Conservation (phyloP, 2,888 invertebrate genomes). For the Morpho helenor region DNA sequence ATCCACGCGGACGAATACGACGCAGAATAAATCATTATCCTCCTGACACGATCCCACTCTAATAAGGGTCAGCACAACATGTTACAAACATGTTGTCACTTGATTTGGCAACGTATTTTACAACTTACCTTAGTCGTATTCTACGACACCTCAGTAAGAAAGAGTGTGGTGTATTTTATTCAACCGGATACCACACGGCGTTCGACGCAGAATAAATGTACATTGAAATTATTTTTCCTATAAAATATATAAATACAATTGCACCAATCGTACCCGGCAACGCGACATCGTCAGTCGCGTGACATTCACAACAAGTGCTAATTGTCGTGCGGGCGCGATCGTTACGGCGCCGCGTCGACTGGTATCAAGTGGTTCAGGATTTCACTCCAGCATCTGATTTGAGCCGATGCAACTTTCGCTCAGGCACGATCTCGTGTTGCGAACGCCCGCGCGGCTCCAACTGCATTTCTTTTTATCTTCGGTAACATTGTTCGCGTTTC, state of each 20-base stretch:
- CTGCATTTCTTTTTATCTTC: constrained; percentile 39
- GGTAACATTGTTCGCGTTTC: constrained; percentile 35
- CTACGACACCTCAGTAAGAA: too few species aligned
- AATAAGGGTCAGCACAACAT: too few species aligned
- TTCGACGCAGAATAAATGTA: not conserved
- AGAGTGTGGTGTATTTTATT: too few species aligned
- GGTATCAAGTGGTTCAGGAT: constrained; percentile 48
- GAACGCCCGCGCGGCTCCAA: constrained; percentile 24
- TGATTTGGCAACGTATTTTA: too few species aligned
- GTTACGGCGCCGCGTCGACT: constrained; percentile 45
- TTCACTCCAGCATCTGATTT: constrained; percentile 54
- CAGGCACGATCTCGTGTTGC: constrained; percentile 61
- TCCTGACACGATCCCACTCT: too few species aligned
- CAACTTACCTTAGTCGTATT: too few species aligned
- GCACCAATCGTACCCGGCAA: constrained; percentile 5
- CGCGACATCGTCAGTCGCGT: constrained; percentile 45
- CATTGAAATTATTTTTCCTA: not conserved
- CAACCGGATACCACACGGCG: too few species aligned
- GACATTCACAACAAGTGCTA: constrained; percentile 66
- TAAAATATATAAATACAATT: constrained; percentile 4
- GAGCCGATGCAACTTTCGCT: constrained; percentile 62
- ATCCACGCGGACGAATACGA: not conserved
- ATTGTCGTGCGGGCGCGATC: constrained; percentile 53
- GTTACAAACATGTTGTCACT: too few species aligned
- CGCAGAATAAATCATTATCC: not conserved